Conservation (phyloP, 2,797 vertebrate species). For the Lophura swinhoii region DNA sequence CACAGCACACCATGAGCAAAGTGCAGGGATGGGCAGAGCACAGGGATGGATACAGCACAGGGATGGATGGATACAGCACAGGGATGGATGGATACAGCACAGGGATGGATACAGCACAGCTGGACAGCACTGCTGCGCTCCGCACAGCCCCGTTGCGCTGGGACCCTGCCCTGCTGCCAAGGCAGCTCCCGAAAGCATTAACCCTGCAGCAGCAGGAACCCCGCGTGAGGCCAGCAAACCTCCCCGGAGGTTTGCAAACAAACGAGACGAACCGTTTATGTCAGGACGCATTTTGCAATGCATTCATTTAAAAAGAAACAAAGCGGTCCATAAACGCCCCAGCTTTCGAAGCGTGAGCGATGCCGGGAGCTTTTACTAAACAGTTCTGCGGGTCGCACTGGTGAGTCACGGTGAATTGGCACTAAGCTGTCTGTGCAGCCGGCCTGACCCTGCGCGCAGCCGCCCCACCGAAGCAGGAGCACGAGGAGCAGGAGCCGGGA, state of each 20-base stretch:
- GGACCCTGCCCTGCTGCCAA: background rate
- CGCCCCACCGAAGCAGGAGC: background rate
- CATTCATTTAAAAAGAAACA: background rate
- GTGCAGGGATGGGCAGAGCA: no score
- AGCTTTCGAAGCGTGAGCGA: background rate
- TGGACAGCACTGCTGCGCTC: background rate
- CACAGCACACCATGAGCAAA: no score
- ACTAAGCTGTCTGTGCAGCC: background rate
- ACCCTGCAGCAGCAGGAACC: background rate
- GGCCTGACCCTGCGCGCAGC: background rate
- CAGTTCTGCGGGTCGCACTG: background rate
- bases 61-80: no score
- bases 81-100: no score
- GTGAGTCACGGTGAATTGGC: background rate
- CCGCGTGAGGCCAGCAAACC: background rate
- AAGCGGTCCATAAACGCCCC: background rate
- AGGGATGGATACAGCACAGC: no score
- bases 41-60: no score
- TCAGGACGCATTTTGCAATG: background rate
- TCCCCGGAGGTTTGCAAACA: background rate
- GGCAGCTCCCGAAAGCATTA: constrained; percentile 14
- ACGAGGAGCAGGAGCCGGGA: background rate
- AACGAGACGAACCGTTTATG: constrained; percentile 4
- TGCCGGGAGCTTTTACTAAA: background rate
- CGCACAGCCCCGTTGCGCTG: fast-evolving